Conservation (phyloP, 2,888 invertebrate species). For the Spilosoma lubricipeda region DNA sequence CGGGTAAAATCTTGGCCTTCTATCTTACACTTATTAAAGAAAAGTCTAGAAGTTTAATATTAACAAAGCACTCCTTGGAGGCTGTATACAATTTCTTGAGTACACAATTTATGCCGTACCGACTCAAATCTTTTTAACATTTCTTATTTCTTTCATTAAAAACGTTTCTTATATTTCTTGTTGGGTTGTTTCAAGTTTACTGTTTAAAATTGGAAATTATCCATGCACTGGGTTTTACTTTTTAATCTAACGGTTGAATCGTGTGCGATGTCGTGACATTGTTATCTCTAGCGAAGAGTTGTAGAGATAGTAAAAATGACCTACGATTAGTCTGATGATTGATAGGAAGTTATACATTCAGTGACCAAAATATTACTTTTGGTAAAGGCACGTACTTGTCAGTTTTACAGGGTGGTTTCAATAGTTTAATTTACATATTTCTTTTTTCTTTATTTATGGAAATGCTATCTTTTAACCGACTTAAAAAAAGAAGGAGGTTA, state of each 20-base stretch:
- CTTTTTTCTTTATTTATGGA: too few relatives aligned
- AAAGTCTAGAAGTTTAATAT: background rate
- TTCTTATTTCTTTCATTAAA: slow-evolving; percentile 31
- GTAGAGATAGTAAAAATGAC: background rate
- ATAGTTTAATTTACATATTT: too few relatives aligned
- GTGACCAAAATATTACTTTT: background rate
- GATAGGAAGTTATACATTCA: background rate
- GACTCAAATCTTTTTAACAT: slow-evolving; percentile 12
- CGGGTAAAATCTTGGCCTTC: background rate
- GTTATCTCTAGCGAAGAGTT: background rate
- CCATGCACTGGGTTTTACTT: slow-evolving; percentile 37
- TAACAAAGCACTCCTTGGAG: slow-evolving; percentile 7
- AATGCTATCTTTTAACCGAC: background rate
- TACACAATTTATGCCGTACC: slow-evolving; percentile 16
- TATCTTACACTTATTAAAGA: background rate
- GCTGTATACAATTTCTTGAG: slow-evolving; percentile 6
- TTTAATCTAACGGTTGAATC: slow-evolving; percentile 27
- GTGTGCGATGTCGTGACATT: background rate
- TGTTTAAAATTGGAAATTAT: slow-evolving; percentile 43
- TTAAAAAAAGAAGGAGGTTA: too few relatives aligned
- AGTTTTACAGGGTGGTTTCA: too few relatives aligned
- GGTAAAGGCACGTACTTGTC: background rate
- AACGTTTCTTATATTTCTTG: slow-evolving; percentile 2
- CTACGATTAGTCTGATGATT: background rate
- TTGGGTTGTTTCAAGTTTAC: slow-evolving; percentile 20